These are phyloP conservation scores for Tretioscincus oriximinensis DNA, from an alignment of 2,113 vertebrate genomes.

Conservation along the genomic window DNA sequence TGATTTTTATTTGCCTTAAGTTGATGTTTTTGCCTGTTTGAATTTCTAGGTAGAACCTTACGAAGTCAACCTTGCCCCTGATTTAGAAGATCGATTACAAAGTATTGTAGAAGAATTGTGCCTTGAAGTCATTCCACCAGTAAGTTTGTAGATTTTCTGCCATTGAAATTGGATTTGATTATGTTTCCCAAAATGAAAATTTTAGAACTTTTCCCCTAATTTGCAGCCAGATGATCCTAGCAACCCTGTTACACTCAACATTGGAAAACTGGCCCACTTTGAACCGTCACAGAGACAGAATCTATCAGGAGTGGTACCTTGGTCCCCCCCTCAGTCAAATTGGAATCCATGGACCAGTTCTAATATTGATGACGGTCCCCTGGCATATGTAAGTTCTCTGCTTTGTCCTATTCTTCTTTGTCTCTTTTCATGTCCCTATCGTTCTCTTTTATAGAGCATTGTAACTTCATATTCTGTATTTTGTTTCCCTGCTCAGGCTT, in stretches of 20 bases:
- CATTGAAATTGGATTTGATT: not conserved
- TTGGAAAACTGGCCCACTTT: conserved; percentile 89
- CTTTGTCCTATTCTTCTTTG: not conserved
- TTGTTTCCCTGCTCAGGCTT: conserved; percentile 73
- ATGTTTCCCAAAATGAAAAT: accelerated
- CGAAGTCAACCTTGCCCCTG: conserved; percentile 77
- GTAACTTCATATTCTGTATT: not conserved
- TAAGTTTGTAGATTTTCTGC: conserved; percentile 56
- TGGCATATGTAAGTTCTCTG: conserved; percentile 84
- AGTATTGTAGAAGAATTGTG: conserved; percentile 77
- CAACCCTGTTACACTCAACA: conserved; percentile 76
- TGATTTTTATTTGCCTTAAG: not conserved
- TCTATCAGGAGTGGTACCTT: conserved; percentile 85
- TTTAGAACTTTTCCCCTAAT: conserved; percentile 18
- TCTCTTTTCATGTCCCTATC: not conserved
- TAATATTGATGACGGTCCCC: conserved; percentile 96
- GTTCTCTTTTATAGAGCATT: not conserved
- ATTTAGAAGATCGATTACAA: conserved; percentile 81
- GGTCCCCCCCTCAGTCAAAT: conserved; percentile 96
- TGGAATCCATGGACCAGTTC: conserved; percentile 99
- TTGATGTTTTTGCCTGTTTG: not conserved
- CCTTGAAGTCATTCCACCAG: conserved; percentile 74
- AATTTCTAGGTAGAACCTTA: conserved; percentile 83
- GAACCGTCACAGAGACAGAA: conserved; percentile 88
- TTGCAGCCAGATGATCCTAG: conserved; percentile 78